phyloP scores from a whole-genome alignment of 2,797 vertebrate species.

The Sebastes oblongus region DNA sequence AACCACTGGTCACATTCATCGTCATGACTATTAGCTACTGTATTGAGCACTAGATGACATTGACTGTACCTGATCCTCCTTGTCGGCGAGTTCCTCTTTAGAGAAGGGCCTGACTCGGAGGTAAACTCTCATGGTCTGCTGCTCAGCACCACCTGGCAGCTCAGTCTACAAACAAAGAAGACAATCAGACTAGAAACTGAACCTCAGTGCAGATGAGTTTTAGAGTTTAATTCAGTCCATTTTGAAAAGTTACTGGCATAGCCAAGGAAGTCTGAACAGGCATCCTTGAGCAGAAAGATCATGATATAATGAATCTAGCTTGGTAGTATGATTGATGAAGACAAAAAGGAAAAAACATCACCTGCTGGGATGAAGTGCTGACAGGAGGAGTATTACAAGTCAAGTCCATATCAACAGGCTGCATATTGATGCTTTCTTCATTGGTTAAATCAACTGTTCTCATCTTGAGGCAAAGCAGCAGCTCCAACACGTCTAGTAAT shows the following conservation, averaged over 20 bases:
- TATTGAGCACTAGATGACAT: neutral
- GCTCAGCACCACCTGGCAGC: constrained; percentile 48
- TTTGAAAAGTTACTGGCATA: neutral
- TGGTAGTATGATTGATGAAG: neutral
- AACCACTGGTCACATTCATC: neutral
- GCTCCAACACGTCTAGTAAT: neutral
- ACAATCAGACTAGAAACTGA: neutral
- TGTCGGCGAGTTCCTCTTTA: constrained; percentile 80
- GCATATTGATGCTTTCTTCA: constrained; percentile 39
- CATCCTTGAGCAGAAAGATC: neutral
- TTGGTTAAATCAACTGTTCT: constrained; percentile 39
- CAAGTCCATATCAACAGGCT: constrained; percentile 72
- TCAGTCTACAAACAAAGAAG: constrained; percentile 54
- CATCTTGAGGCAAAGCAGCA: constrained; percentile 38
- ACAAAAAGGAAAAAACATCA: neutral
- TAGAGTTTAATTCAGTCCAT: neutral
- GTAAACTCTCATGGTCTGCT: constrained; percentile 87
- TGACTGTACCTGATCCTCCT: constrained; percentile 85
- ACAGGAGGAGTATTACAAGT: constrained; percentile 41
- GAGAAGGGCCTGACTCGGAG: constrained; percentile 89
- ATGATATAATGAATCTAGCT: neutral
- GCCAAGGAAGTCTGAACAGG: neutral
- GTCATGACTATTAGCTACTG: neutral
- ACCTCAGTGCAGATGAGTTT: neutral
- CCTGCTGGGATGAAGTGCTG: constrained; percentile 45